Evolutionary conservation across 2,797 vertebrate genomes (phyloP).

Genomic region (Zalophus californianus): DNA sequence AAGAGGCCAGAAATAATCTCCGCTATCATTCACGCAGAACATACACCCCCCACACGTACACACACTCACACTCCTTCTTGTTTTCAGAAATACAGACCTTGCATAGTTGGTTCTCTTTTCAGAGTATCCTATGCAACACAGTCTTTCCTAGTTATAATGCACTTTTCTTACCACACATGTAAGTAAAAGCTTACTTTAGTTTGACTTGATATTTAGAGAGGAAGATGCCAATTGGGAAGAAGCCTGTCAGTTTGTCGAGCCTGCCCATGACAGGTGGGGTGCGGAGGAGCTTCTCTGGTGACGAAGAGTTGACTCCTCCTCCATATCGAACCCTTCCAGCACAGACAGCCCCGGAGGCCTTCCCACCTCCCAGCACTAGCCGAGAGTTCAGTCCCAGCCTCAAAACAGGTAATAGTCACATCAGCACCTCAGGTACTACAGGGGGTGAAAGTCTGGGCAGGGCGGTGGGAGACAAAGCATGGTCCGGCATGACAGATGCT

Average conservation of each 20-base stretch:
- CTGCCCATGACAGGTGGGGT: conserved; percentile 91
- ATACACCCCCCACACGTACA: fast-evolving
- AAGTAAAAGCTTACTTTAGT: conserved; percentile 91
- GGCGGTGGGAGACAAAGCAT: conserved; percentile 78
- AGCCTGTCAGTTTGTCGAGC: conserved; percentile 94
- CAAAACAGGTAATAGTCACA: conserved; percentile 93
- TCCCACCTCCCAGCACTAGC: conserved; percentile 92
- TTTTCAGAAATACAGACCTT: conserved; percentile 49
- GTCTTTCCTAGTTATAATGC: conserved; percentile 82
- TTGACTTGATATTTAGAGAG: conserved; percentile 98
- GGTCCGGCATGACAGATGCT: conserved; percentile 72
- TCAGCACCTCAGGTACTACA: conserved; percentile 74
- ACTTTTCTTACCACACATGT: conserved; percentile 81
- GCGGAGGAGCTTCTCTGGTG: conserved; percentile 95
- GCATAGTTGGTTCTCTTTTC: conserved; percentile 65
- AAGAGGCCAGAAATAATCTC: neutral
- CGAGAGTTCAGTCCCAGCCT: conserved; percentile 91
- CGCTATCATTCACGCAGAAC: no score
- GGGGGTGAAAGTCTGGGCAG: conserved; percentile 75
- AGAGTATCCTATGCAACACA: conserved; percentile 61
- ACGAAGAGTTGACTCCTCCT: conserved; percentile 95
- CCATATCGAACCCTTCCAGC: conserved; percentile 91
- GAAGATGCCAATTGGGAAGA: conserved; percentile 96
- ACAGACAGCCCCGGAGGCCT: conserved; percentile 91
- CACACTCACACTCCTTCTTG: neutral